Conservation (phyloP, 2,888 invertebrate genomes). For the Zeuzera pyrina region DNA sequence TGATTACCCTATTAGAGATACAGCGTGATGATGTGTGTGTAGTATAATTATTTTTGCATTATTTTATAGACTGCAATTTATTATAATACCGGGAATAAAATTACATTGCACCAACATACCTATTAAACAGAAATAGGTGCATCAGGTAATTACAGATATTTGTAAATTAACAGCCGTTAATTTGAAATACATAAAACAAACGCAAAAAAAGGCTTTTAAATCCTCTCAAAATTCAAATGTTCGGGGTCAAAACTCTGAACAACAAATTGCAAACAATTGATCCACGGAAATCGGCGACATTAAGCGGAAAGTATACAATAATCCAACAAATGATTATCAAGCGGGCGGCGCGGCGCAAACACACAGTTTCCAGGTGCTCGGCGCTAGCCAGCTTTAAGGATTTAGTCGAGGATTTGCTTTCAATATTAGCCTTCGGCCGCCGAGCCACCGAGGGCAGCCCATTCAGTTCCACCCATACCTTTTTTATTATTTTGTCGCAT, state of each 20-base stretch:
- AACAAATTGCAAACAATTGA: conserved; percentile 47
- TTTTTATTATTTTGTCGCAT: conserved; percentile 74
- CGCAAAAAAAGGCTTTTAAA: conserved; percentile 17
- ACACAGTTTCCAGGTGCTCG: conserved; percentile 69
- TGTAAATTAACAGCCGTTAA: no score
- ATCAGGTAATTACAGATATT: no score
- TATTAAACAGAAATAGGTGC: no score
- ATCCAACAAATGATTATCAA: conserved; percentile 67
- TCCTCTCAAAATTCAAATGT: conserved; percentile 30
- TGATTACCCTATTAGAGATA: no score
- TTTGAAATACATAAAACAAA: no score
- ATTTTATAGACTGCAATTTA: no score
- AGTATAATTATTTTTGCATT: no score
- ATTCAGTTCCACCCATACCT: conserved; percentile 57
- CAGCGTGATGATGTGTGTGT: no score
- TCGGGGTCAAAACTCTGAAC: conserved; percentile 26
- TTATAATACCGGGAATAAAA: no score
- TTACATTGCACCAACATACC: no score
- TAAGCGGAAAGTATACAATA: conserved; percentile 65
- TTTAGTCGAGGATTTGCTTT: conserved; percentile 73
- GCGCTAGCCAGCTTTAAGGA: conserved; percentile 71
- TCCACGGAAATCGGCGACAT: conserved; percentile 52
- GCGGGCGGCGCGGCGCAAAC: conserved; percentile 40
- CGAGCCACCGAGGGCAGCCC: conserved; percentile 54
- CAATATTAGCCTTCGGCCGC: conserved; percentile 69